Conservation (phyloP, 2,797 vertebrate genomes). For the Hippocampus kuda region DNA sequence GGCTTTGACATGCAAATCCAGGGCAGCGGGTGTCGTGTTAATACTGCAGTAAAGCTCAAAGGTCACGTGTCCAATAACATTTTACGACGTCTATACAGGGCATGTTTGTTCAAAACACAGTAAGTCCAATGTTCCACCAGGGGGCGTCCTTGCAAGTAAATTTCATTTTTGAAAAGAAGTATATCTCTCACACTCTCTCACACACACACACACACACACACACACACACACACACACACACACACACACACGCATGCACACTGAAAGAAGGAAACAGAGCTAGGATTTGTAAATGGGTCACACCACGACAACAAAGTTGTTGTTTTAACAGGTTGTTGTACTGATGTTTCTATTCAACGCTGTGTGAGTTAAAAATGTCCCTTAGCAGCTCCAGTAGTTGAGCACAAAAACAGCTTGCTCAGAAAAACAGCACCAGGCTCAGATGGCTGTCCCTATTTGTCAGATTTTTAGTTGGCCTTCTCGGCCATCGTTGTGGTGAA, state of each 20-base stretch:
- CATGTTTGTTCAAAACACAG: background rate
- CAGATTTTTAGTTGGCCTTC: constrained; percentile 27
- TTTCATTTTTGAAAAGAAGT: constrained; percentile 7
- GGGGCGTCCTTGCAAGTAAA: constrained; percentile 24
- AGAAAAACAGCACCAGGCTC: constrained; percentile 37
- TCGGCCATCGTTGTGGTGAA: constrained; percentile 6
- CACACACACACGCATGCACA: constrained; percentile 2
- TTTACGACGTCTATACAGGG: background rate
- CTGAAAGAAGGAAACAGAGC: constrained; percentile 24
- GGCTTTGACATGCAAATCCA: constrained; percentile 15
- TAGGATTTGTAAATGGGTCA: background rate
- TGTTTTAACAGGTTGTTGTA: constrained; percentile 9
- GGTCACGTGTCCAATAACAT: background rate
- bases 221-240: constrained; percentile 24
- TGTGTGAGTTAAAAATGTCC: constrained; percentile 19
- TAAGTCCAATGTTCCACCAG: constrained; percentile 22
- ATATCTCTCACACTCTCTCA: constrained; percentile 26
- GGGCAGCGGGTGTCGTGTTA: constrained; percentile 16
- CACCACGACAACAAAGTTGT: constrained; percentile 5
- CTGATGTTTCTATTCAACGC: constrained; percentile 12
- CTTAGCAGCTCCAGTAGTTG: constrained; percentile 27
- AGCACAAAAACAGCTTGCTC: constrained; percentile 23
- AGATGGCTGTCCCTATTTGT: constrained; percentile 27
- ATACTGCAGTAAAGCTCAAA: constrained; percentile 18
- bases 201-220: constrained; percentile 36